Base-by-base conservation (phyloP, 2,113 vertebrate genomes). In the Cyphomyrus plagiostoma region DNA sequence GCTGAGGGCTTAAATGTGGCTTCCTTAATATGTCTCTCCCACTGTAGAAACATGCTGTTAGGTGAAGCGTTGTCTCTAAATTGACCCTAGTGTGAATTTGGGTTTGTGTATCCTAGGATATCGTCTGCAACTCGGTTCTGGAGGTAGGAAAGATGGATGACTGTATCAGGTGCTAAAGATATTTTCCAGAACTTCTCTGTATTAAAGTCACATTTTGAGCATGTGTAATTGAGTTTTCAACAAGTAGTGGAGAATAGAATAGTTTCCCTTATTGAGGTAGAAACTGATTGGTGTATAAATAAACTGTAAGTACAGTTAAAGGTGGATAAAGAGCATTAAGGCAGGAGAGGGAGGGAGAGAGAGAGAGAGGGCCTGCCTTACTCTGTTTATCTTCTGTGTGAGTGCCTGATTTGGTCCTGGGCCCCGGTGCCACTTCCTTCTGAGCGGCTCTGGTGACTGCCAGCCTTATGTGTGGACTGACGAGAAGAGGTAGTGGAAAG, bases 371-470 rank as follows among this genome's bases (percentile, higher is more conserved):
- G 74, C 49, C 88, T 17, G 80, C 89, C 91, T 87, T n/a, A 35
- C 48, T 21, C 17, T 66, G 6, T 50, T 52, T 89, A 46, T 88
- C 52, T 88, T 42, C 82, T 62, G 89, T 86, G 90, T 88, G 74
- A 70, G 50, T 70, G 62, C 89, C 77, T 90, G 90, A 91, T 84
- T 89, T 46, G 89, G 56, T 35, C 10, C 86, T 90, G 74, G 30
- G 91, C 88, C 83, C 88, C 91, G 66, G 56, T 74, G 80, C 89
- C 62, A 89, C 84, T 42, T 90, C 91, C 89, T 84, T 84, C 42
- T 89, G 66, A 84, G 58, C 70, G 89, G 83, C 83, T 80, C 74
- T 86, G 83, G 42, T 86, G 83, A 50, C 3, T 48, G n/a, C 83
- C 85, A 52, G 85, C 85, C 49, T 52, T 86, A 86, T 19, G 48